These are phyloP conservation scores for Autographa gamma DNA, from an alignment of 2,888 invertebrate species.

Conservation along the genomic window DNA sequence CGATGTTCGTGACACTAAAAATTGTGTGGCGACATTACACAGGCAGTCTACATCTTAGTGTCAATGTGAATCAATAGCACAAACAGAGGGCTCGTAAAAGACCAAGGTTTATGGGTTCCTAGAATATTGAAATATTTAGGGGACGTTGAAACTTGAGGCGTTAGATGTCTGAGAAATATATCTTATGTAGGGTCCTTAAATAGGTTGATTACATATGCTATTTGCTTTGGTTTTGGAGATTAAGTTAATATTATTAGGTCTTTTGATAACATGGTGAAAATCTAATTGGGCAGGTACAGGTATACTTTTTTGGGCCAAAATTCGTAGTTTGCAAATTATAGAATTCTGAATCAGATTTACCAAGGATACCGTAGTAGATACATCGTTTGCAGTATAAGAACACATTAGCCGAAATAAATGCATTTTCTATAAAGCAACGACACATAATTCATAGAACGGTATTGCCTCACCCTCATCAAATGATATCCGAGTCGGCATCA, in stretches of 20 bases:
- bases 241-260: no score
- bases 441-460: constrained; percentile 25
- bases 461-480: constrained; percentile 56
- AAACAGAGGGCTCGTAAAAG: not conserved
- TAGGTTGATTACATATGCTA: no score
- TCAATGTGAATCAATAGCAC: not conserved
- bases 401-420: no score
- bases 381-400: no score
- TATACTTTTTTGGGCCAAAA: no score
- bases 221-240: no score
- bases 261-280: no score
- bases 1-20: constrained; percentile 1
- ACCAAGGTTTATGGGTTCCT: constrained; percentile 4
- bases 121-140: not conserved
- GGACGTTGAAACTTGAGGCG: not conserved
- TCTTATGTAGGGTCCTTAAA: not conserved
- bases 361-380: no score
- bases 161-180: not conserved
- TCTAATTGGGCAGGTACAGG: no score
- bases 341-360: no score
- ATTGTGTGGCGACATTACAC: not conserved
- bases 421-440: constrained; percentile 20
- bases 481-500: constrained; percentile 45
- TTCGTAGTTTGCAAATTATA: no score
- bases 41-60: not conserved